A percentile compares a stretch with the other conserved stretches of the same genome.
Conservation (phyloP, 2,797 vertebrate genomes). For the Gambusia yucatana region DNA sequence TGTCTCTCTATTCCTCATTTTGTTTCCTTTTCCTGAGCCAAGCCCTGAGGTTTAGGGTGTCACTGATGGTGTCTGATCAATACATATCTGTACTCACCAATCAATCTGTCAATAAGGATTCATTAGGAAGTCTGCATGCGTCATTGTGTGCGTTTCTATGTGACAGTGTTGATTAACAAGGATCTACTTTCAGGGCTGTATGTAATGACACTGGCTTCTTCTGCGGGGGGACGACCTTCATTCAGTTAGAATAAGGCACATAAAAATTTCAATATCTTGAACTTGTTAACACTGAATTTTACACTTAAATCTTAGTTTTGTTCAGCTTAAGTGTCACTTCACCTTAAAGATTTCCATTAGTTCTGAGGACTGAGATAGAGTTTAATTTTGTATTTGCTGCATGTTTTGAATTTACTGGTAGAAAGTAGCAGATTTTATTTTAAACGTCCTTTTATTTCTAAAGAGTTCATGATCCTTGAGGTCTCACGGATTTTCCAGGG, state of each 20-base stretch:
- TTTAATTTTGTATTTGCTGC: neutral
- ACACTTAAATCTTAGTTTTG: neutral
- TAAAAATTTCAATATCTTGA: neutral
- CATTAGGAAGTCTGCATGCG: constrained; percentile 28
- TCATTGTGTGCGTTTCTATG: constrained; percentile 49
- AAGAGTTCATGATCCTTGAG: neutral
- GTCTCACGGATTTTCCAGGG: neutral
- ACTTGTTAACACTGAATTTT: neutral
- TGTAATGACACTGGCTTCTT: constrained; percentile 76
- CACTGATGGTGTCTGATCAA: constrained; percentile 60
- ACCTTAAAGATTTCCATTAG: neutral
- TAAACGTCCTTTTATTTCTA: neutral
- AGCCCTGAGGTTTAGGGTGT: constrained; percentile 30
- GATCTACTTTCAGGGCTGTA: constrained; percentile 69
- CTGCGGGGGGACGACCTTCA: constrained; percentile 50
- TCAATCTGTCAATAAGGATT: constrained; percentile 52
- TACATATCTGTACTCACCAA: constrained; percentile 68
- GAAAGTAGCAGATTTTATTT: neutral
- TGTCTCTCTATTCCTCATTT: neutral
- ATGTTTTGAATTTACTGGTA: neutral
- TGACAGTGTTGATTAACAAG: constrained; percentile 70
- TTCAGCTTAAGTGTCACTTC: neutral
- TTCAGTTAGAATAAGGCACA: neutral
- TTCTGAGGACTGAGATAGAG: neutral
- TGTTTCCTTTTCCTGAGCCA: constrained; percentile 8